Evolutionary conservation across 2,888 invertebrate genomes (phyloP), one percentile per base, ranked within the genome.

Genomic region (Drosophila phalerata): DNA sequence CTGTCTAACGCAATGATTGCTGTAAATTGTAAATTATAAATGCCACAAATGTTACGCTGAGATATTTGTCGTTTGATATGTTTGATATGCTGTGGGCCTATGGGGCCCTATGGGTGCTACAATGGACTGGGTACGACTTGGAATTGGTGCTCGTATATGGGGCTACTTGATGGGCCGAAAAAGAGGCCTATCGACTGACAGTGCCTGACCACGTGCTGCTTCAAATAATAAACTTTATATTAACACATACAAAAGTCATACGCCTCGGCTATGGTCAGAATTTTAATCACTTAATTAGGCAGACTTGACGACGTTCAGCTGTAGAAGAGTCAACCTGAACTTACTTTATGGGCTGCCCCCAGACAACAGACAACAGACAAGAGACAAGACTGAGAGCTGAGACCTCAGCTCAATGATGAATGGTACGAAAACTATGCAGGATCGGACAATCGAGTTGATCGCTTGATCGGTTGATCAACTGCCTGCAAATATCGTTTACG

Each of bases 211-310:
- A 92, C 91, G 91, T 92, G 91, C 91, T 92, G 90, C 87, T 92
- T 92, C 91, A 91, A 92, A 92, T 92, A 92, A 92, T 91, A 92
- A 92, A 92, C 91, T 92, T 91, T 91, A 92, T 92, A 92, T 92
- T 92, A 92, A 92, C 91, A 92, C 92, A 92, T 92, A 92, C 91
- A 92, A 92, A 90, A 92, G 91, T 92, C 92, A 92, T 91, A 89
- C 83, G 84, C 61, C 67, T 56, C 78, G 87, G 76, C 88, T 82
- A 79, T 77, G 91, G 81, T 56, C 84, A 89, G 91, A 92, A 92
- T 92, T 90, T 92, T 92, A 92, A 92, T 92, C 88, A 90, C 89
- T 90, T 91, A 90, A 92, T 92, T 92, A 92, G 88, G 77, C 79
- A 67, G 79, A 47, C 57, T 49, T 49, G 42, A 66, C 68, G 68